Evolutionary conservation across 2,797 vertebrate genomes (phyloP).

Genomic region (Enteromius thamalakanensis): DNA sequence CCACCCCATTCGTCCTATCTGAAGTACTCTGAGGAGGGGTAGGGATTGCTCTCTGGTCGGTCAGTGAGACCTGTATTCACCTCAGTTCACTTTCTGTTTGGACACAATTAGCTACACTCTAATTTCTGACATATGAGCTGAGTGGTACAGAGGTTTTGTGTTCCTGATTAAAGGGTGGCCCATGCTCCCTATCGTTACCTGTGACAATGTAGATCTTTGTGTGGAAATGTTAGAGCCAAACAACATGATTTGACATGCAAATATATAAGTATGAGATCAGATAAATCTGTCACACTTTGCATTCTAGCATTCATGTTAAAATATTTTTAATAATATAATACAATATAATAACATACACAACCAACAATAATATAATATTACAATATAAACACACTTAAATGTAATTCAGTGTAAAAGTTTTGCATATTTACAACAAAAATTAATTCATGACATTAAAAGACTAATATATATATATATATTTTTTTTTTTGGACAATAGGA

Average conservation of each 20-base stretch:
- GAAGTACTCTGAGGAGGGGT: constrained; percentile 65
- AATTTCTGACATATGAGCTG: constrained; percentile 55
- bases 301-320: neutral
- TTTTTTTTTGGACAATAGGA: no score
- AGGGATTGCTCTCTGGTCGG: constrained; percentile 56
- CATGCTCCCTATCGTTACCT: constrained; percentile 1
- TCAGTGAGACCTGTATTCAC: constrained; percentile 63
- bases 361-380: no score
- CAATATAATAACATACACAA: no score
- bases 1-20: constrained; percentile 71
- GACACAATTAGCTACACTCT: constrained; percentile 57
- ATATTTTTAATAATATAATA: neutral
- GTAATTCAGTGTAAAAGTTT: no score
- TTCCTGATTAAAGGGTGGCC: constrained; percentile 43
- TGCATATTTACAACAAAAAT: no score
- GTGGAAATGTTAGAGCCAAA: constrained; percentile 28
- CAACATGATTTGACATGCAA: constrained; percentile 12
- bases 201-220: constrained; percentile 38
- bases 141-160: constrained; percentile 33
- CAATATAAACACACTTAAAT: no score
- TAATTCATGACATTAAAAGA: no score
- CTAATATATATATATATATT: no score
- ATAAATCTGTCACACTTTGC: constrained; percentile 30
- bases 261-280: constrained; percentile 3
- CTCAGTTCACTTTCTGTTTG: constrained; percentile 50